phyloP scores from a whole-genome alignment of 92 coral and sea anemone genomes.

The Porites rus region DNA sequence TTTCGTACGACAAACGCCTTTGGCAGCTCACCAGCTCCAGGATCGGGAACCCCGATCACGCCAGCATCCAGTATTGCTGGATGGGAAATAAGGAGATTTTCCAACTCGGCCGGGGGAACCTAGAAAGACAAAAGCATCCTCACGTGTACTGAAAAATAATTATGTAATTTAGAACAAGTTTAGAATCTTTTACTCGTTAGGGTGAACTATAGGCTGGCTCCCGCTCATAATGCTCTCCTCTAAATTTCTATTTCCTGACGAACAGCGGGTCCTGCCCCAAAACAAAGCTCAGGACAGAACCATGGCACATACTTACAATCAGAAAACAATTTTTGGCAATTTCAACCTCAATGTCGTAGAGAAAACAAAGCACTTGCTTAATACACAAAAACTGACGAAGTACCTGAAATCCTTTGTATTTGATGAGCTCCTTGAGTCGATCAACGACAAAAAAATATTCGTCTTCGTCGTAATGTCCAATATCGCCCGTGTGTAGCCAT shows the following conservation, averaged over 20 bases:
- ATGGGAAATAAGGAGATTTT: conserved; percentile 76
- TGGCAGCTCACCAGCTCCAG: conserved; percentile 76
- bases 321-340: too few species aligned
- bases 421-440: conserved; percentile 85
- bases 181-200: too few species aligned
- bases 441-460: conserved; percentile 80
- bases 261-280: too few species aligned
- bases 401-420: conserved; percentile 86
- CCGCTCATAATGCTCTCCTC: too few species aligned
- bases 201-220: too few species aligned
- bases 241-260: too few species aligned
- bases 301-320: too few species aligned
- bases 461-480: conserved; percentile 86
- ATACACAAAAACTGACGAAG: too few species aligned
- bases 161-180: neutral
- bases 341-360: too few species aligned
- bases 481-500: conserved; percentile 93
- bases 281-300: too few species aligned
- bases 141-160: neutral
- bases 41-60: conserved; percentile 84
- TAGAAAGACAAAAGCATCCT: neutral
- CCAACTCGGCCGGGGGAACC: conserved; percentile 89
- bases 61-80: conserved; percentile 87
- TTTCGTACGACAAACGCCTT: conserved; percentile 81
- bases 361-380: too few species aligned